phyloP scores from a whole-genome alignment of 2,113 vertebrate genomes.

The Phocoena sinus region DNA sequence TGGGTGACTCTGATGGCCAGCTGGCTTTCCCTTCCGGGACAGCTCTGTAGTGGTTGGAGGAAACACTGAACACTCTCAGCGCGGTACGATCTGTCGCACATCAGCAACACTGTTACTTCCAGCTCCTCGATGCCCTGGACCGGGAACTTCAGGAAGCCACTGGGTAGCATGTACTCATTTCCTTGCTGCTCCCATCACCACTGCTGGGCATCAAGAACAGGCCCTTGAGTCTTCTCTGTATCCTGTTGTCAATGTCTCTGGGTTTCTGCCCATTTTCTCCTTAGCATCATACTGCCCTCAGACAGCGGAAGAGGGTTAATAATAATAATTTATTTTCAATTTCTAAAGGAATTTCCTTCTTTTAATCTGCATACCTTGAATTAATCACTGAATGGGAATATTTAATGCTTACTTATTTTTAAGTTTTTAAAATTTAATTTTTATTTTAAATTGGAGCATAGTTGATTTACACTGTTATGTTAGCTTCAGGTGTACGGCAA shows the following conservation, averaged over 20 bases:
- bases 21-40: slow-evolving; percentile 88
- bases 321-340: background rate
- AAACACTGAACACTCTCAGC: slow-evolving; percentile 91
- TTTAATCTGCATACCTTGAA: background rate
- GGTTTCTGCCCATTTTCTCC: slow-evolving; percentile 83
- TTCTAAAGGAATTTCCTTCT: background rate
- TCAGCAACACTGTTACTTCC: background rate
- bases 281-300: background rate
- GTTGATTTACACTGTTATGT: background rate
- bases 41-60: slow-evolving; percentile 91
- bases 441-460: background rate
- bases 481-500: background rate
- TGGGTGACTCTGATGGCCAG: slow-evolving; percentile 92
- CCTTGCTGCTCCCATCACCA: slow-evolving; percentile 91
- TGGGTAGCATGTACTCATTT: slow-evolving; percentile 89
- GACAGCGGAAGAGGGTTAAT: background rate
- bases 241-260: slow-evolving; percentile 92
- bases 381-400: background rate
- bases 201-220: slow-evolving; percentile 91
- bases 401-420: background rate
- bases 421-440: background rate
- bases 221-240: slow-evolving; percentile 88
- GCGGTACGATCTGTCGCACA: slow-evolving; percentile 71
- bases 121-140: background rate
- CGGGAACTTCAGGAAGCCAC: slow-evolving; percentile 77